A percentile compares a stretch with the other conserved stretches of the same genome.
Conservation (phyloP, 23 tunicate species). For the Botrylloides violaceus region DNA sequence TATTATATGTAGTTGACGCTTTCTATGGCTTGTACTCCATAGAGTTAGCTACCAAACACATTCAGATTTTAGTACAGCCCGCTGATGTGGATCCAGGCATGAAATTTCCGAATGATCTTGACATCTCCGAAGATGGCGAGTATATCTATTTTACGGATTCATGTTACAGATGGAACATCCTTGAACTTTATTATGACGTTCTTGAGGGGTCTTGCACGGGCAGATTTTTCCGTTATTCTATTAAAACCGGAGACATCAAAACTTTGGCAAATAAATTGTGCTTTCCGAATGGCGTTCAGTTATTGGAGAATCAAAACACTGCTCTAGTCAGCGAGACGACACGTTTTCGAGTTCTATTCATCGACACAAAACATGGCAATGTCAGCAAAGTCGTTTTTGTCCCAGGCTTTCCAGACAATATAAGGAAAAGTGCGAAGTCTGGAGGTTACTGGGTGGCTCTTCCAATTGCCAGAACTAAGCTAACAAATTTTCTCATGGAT, state of each 20-base stretch:
- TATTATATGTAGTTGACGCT: conserved; percentile 18
- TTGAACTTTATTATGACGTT: conserved; percentile 4
- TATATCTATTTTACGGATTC: conserved; percentile 18
- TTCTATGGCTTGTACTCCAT: conserved; percentile 13
- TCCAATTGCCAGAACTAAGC: background rate
- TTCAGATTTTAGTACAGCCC: background rate
- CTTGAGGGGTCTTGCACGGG: conserved; percentile 13
- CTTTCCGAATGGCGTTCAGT: conserved; percentile 25
- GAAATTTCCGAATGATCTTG: conserved; percentile 19
- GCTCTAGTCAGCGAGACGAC: conserved; percentile 9
- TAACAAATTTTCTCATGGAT: background rate
- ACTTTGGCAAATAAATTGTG: background rate
- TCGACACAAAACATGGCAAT: background rate
- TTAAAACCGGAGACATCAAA: background rate
- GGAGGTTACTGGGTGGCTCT: conserved; percentile 17
- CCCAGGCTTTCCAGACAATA: conserved; percentile 22
- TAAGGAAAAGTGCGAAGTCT: background rate
- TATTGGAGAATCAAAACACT: background rate
- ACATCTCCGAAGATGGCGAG: conserved; percentile 10
- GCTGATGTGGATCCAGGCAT: conserved; percentile 15
- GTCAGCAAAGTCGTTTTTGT: background rate
- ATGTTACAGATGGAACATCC: conserved; percentile 4
- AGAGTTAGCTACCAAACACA: background rate
- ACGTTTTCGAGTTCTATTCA: conserved; percentile 8
- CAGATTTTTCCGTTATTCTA: background rate